These are phyloP conservation scores for Turdus rufiventris DNA, from an alignment of 2,113 vertebrate genomes.

Conservation along the genomic window DNA sequence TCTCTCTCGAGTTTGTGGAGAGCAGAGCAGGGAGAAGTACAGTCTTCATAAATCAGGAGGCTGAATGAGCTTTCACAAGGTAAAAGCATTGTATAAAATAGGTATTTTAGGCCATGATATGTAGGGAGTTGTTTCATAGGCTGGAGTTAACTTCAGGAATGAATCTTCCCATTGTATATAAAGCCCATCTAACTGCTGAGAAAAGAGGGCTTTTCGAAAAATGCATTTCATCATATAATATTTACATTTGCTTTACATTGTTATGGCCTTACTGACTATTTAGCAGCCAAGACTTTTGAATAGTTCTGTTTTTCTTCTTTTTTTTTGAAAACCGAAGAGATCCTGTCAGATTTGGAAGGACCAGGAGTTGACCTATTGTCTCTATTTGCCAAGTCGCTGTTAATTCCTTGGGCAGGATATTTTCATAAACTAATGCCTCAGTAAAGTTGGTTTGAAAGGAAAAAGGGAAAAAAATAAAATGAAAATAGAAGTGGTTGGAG, in stretches of 20 bases:
- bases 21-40: not conserved
- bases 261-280: not conserved
- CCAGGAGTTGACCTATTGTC: not conserved
- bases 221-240: not conserved
- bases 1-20: not conserved
- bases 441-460: not conserved
- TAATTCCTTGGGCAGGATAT: not conserved
- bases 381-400: not conserved
- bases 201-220: not conserved
- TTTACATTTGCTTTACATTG: slow-evolving; percentile 39
- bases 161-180: not conserved
- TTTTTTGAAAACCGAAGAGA: not conserved
- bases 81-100: not conserved
- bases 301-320: not conserved
- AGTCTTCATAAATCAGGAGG: not conserved
- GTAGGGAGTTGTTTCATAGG: not conserved
- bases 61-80: not conserved
- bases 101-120: not conserved
- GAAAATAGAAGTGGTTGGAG: not conserved
- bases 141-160: not conserved
- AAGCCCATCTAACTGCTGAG: not conserved
- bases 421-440: not conserved
- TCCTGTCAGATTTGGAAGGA: not conserved
- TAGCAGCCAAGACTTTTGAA: not conserved
- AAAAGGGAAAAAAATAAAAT: not conserved